A percentile compares a stretch with the other conserved stretches of the same genome.
These are phyloP conservation scores for Nephrocerus scutellatus DNA, from an alignment of 2,888 invertebrate genomes.

Conservation along the genomic window DNA sequence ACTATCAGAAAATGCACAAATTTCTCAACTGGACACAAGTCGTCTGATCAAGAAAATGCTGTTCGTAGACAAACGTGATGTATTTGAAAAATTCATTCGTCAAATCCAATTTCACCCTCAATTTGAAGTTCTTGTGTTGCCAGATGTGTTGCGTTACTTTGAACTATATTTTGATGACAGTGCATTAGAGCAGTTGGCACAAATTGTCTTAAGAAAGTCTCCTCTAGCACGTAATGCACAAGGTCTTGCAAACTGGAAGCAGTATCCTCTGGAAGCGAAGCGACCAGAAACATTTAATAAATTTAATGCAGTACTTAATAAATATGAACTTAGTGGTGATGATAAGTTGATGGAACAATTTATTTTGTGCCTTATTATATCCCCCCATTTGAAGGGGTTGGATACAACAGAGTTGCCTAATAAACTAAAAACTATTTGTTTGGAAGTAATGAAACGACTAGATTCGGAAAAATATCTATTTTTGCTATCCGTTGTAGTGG, in stretches of 20 bases:
- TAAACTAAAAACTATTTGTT: too few relatives aligned
- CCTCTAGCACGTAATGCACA: constrained; percentile 58
- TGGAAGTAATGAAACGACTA: constrained; percentile 1
- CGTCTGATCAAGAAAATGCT: constrained; percentile 60
- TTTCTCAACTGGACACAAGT: constrained; percentile 68
- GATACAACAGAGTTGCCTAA: constrained; percentile 15
- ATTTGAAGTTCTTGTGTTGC: constrained; percentile 67
- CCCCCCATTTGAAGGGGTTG: constrained; percentile 37
- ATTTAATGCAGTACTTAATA: constrained; percentile 34
- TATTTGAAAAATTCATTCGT: constrained; percentile 60
- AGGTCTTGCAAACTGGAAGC: constrained; percentile 57
- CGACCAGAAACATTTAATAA: constrained; percentile 25
- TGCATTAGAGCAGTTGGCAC: constrained; percentile 56
- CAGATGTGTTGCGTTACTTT: constrained; percentile 58
- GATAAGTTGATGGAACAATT: constrained; percentile 43
- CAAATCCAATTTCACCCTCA: constrained; percentile 59
- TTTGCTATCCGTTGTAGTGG: constrained; percentile 53
- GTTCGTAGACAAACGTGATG: constrained; percentile 51
- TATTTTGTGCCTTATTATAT: constrained; percentile 32
- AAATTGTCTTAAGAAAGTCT: constrained; percentile 61
- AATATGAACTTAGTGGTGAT: constrained; percentile 17
- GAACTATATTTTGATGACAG: constrained; percentile 52
- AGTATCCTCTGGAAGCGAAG: constrained; percentile 58
- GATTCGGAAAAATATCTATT: constrained; percentile 45
- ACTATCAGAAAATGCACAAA: constrained; percentile 55